Conservation (phyloP, 2,113 vertebrate species). For the Anas platyrhynchos region DNA sequence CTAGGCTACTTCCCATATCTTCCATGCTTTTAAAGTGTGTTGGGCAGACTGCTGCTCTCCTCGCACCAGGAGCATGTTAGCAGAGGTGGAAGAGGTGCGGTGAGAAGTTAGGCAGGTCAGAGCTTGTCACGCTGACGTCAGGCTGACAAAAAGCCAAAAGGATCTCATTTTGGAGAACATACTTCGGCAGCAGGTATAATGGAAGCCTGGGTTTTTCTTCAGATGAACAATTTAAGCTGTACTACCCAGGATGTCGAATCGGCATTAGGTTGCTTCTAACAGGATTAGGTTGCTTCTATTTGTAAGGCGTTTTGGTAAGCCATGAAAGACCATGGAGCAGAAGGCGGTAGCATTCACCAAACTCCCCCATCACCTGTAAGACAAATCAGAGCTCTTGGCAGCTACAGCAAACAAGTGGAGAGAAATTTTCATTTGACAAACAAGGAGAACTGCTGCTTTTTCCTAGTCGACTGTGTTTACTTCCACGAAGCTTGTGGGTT, state of each 20-base stretch:
- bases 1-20: rapidly evolving
- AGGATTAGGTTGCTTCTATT: not conserved
- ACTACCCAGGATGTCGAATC: not conserved
- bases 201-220: not conserved
- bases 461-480: rapidly evolving
- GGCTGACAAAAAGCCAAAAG: not conserved
- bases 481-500: not conserved
- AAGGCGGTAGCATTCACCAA: not conserved
- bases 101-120: rapidly evolving
- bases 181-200: not conserved
- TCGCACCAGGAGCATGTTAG: rapidly evolving
- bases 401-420: not conserved
- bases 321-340: not conserved
- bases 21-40: not conserved
- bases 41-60: not conserved
- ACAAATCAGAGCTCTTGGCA: not conserved
- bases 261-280: not conserved
- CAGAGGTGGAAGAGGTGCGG: rapidly evolving
- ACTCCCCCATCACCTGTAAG: not conserved
- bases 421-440: not conserved
- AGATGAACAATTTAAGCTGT: rapidly evolving
- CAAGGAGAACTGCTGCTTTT: not conserved
- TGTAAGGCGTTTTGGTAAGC: not conserved
- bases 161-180: not conserved
- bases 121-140: rapidly evolving